A percentile compares a stretch with the other conserved stretches of the same genome.
These are phyloP conservation scores for Lasioglossum malachurum DNA, from an alignment of 2,888 invertebrate species.

Conservation along the genomic window DNA sequence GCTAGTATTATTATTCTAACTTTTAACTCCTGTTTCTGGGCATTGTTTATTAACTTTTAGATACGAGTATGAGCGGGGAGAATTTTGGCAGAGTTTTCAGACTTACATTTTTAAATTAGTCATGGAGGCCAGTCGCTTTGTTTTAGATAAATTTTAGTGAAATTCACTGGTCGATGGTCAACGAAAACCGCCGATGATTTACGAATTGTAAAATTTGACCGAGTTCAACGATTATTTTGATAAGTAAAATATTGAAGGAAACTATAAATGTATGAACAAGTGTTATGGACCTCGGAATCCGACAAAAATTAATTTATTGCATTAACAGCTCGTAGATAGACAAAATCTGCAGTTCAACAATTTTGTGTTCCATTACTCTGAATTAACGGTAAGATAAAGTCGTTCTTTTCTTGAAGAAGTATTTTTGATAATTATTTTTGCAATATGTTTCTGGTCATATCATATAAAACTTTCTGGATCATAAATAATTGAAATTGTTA, in stretches of 20 bases:
- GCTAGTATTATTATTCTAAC: neutral
- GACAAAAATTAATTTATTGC: neutral
- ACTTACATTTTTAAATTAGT: neutral
- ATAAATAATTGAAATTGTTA: neutral
- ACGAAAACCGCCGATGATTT: neutral
- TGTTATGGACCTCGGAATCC: no score
- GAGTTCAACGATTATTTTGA: neutral
- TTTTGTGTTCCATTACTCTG: no score
- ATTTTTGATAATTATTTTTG: neutral
- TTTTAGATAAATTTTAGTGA: conserved; percentile 6
- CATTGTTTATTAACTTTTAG: conserved; percentile 6
- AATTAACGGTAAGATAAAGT: no score
- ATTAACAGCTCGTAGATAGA: neutral
- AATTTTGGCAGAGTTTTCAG: neutral
- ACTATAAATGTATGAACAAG: neutral
- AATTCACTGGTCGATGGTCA: neutral
- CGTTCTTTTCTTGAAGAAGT: neutral
- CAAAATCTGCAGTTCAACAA: neutral
- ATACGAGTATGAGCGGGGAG: neutral
- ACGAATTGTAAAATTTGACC: neutral
- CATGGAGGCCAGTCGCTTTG: neutral
- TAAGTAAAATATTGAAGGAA: neutral
- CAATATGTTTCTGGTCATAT: neutral
- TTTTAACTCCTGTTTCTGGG: neutral
- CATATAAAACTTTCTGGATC: neutral